Percentiles rank a stretch among this genome's conserved stretches.
Evolutionary conservation across 2,113 vertebrate species (phyloP).

Genomic region (Chionodraco myersi): DNA sequence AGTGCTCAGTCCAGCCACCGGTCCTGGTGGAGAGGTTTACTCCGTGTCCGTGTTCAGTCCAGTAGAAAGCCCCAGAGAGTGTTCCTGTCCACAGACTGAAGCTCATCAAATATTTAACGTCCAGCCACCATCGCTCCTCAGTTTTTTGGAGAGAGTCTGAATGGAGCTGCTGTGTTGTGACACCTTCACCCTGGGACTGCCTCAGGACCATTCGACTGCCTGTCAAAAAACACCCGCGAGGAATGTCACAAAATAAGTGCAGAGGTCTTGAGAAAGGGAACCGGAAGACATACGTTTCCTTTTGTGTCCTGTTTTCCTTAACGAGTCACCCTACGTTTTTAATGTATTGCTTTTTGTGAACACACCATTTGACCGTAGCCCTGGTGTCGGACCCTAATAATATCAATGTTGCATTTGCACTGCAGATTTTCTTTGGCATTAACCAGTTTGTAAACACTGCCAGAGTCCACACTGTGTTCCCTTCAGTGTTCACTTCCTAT

Average conservation of each 20-base stretch:
- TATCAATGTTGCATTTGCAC: no score
- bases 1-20: background rate
- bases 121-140: constrained; percentile 8
- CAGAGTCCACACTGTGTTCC: no score
- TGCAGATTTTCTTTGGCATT: no score
- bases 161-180: background rate
- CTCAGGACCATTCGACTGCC: background rate
- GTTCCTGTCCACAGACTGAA: constrained; percentile 20
- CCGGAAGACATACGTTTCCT: no score
- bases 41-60: background rate
- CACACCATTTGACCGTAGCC: no score
- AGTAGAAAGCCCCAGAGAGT: constrained; percentile 7
- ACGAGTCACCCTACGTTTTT: no score
- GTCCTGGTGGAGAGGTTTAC: background rate
- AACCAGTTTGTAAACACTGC: no score
- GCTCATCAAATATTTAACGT: constrained; percentile 44
- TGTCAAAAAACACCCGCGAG: background rate
- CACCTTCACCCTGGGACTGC: background rate
- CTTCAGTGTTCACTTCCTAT: no score
- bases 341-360: background rate
- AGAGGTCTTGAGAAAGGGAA: background rate
- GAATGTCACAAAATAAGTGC: background rate
- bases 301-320: no score
- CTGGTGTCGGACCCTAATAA: no score
- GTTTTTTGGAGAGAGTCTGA: background rate